Evolutionary conservation across 2,797 vertebrate species (phyloP).

Genomic region (Malurus splendens): DNA sequence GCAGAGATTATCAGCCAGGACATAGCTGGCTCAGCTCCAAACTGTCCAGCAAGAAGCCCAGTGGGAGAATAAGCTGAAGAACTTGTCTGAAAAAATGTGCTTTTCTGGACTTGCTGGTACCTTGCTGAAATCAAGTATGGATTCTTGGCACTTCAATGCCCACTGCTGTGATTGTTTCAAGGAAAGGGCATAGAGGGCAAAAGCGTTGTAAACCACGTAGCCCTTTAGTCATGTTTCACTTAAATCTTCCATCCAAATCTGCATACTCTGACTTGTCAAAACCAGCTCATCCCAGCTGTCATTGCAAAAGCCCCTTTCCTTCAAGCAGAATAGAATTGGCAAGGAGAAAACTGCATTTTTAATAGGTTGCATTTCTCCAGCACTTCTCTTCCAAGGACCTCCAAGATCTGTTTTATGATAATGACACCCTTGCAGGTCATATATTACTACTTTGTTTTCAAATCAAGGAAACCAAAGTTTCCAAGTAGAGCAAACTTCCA

Average conservation of each 20-base stretch:
- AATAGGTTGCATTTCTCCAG: conserved; percentile 7
- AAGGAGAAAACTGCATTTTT: conserved; percentile 33
- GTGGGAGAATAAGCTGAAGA: not conserved
- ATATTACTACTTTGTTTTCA: not conserved
- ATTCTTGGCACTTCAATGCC: not conserved
- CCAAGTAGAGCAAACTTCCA: not conserved
- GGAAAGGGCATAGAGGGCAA: not conserved
- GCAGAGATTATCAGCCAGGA: not conserved
- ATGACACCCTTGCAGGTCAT: not conserved
- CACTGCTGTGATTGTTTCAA: not conserved
- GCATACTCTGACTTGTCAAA: conserved; percentile 49
- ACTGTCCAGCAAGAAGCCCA: not conserved
- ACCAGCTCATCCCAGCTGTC: conserved; percentile 43
- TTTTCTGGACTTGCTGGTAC: not conserved
- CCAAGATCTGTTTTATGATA: not conserved
- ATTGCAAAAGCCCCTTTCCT: conserved; percentile 27
- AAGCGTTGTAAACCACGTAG: not conserved
- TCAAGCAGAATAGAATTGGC: conserved; percentile 41
- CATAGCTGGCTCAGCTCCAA: not conserved
- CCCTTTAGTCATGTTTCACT: not conserved
- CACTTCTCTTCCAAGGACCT: not conserved
- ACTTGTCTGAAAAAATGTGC: not conserved
- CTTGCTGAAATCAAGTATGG: not conserved
- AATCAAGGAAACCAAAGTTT: not conserved
- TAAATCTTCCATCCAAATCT: conserved; percentile 17